These are phyloP conservation scores for Zaprionus tsacasi DNA, from an alignment of 1,140 invertebrate genomes.

Conservation along the genomic window DNA sequence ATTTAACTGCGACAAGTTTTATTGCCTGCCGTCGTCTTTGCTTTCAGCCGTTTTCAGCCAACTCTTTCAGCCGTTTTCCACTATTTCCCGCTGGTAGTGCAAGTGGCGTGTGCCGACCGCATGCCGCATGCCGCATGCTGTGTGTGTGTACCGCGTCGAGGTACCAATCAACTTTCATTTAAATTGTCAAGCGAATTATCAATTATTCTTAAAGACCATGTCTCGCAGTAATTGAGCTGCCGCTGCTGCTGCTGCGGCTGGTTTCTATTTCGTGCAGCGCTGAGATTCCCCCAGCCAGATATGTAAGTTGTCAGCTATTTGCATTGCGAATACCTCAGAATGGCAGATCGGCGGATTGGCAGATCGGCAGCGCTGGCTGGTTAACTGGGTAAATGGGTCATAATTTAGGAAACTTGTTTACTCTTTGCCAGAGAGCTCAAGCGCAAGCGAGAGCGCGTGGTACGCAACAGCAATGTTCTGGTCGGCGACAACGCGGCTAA, in stretches of 20 bases:
- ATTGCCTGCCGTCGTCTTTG: constrained; percentile 13
- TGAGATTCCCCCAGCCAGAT: background rate
- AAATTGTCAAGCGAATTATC: constrained; percentile 66
- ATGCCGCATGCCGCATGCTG: constrained; percentile 4
- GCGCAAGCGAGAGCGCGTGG: no score
- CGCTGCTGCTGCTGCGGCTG: constrained; percentile 8
- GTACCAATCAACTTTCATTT: constrained; percentile 68
- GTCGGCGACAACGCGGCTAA: constrained; percentile 55
- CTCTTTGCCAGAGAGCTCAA: constrained; percentile 2
- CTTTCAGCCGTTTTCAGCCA: constrained; percentile 7
- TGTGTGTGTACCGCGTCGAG: no score
- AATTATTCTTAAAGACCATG: constrained; percentile 54
- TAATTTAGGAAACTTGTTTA: constrained; percentile 79
- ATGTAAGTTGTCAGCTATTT: constrained; percentile 21
- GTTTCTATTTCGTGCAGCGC: constrained; percentile 5
- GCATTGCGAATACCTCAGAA: constrained; percentile 35
- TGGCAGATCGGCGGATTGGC: constrained; percentile 18
- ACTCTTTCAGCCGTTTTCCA: background rate
- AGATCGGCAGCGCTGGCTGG: constrained; percentile 27
- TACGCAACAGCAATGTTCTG: constrained; percentile 52
- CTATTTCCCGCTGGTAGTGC: constrained; percentile 28
- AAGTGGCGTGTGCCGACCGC: constrained; percentile 19
- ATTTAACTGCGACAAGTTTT: constrained; percentile 45
- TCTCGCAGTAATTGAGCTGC: constrained; percentile 38
- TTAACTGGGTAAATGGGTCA: constrained; percentile 79